Conservation (phyloP, 2,888 invertebrate species). For the Zhuqinia jingwanae region DNA sequence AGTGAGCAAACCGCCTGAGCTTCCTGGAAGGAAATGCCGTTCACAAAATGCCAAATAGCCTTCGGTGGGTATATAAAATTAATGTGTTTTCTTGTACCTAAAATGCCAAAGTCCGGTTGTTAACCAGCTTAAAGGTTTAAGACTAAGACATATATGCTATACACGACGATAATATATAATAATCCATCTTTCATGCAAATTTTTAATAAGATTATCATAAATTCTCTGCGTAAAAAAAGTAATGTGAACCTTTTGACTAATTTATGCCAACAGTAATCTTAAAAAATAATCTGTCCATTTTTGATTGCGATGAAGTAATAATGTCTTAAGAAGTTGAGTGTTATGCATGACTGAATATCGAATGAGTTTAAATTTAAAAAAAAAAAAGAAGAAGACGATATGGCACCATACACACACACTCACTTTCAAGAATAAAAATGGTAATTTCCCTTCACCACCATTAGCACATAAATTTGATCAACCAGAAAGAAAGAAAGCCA, state of each 20-base stretch:
- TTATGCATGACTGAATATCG: not conserved
- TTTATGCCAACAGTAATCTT: constrained; percentile 13
- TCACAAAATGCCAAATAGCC: not conserved
- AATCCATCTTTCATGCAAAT: constrained; percentile 44
- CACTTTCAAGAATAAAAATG: constrained; percentile 15
- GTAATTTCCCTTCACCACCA: constrained; percentile 5
- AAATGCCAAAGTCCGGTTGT: constrained; percentile 15
- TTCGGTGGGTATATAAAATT: not conserved
- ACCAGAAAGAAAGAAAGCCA: not conserved
- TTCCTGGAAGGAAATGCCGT: constrained; percentile 24
- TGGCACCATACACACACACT: constrained; percentile 10
- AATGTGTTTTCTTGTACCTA: not conserved
- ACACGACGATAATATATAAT: constrained; percentile 20
- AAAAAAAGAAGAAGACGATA: not conserved
- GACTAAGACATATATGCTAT: too few species aligned
- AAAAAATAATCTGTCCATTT: constrained; percentile 10
- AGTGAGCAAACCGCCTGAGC: too few species aligned
- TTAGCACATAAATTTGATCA: not conserved
- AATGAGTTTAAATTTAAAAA: not conserved
- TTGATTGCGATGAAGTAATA: constrained; percentile 33
- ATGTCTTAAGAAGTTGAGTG: not conserved
- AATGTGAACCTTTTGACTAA: not conserved
- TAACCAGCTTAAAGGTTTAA: constrained; percentile 5
- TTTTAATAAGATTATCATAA: constrained; percentile 8
- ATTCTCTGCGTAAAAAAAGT: not conserved